Conservation (phyloP, 37 sponge, comb jelly and placozoan genomes). For the Beroe forskalii region DNA sequence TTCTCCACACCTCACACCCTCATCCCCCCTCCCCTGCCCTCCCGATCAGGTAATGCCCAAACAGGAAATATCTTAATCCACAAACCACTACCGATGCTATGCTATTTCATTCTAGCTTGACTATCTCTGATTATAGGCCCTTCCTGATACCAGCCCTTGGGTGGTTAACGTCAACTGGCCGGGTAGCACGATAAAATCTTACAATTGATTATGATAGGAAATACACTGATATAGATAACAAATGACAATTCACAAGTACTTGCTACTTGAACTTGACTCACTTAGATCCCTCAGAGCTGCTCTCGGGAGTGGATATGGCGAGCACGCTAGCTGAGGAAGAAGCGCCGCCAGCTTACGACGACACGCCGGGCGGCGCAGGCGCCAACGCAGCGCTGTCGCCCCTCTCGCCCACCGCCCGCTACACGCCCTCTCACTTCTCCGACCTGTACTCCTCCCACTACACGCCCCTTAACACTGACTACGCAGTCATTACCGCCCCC, state of each 20-base stretch:
- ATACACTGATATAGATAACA: too few species aligned
- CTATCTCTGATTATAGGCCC: too few species aligned
- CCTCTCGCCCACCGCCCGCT: slow-evolving; percentile 15
- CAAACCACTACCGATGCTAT: too few species aligned
- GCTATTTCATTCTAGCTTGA: too few species aligned
- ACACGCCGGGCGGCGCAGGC: background rate
- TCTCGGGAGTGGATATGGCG: background rate
- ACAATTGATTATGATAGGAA: too few species aligned
- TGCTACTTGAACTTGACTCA: too few species aligned
- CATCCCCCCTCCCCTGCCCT: slow-evolving; percentile 40
- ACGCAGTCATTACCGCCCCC: slow-evolving; percentile 55
- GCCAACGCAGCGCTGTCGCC: slow-evolving; percentile 7
- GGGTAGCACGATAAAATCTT: too few species aligned
- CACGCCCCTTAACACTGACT: slow-evolving; percentile 28
- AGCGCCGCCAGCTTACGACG: slow-evolving; percentile 60
- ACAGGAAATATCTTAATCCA: too few species aligned
- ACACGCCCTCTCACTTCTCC: slow-evolving; percentile 62
- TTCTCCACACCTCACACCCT: slow-evolving; percentile 30
- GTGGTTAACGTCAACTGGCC: too few species aligned
- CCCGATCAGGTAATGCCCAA: slow-evolving; percentile 8
- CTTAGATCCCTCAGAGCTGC: slow-evolving; percentile 60
- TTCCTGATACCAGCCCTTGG: too few species aligned
- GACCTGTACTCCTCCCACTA: background rate
- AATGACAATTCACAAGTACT: too few species aligned
- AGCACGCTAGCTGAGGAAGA: slow-evolving; percentile 32